Evolutionary conservation across 2,797 vertebrate genomes (phyloP).

Genomic region (Falco cherrug): DNA sequence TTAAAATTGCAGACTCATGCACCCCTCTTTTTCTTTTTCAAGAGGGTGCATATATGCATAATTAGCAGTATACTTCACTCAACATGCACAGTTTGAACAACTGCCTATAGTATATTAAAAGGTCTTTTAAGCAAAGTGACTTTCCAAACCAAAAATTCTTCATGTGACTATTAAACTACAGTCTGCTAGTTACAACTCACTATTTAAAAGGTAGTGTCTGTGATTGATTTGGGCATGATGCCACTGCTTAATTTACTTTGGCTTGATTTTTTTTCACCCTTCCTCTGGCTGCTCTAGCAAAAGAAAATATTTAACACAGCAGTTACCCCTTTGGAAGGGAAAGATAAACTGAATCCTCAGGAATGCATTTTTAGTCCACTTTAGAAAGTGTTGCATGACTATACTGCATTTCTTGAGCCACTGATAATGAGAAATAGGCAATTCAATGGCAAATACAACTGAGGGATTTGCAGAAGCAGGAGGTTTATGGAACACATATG

Average conservation of each 20-base stretch:
- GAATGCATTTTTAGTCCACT: slow-evolving; percentile 49
- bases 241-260: slow-evolving; percentile 68
- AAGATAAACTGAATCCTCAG: slow-evolving; percentile 61
- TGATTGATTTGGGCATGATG: slow-evolving; percentile 65
- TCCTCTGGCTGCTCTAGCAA: slow-evolving; percentile 24
- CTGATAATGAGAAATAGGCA: slow-evolving; percentile 70
- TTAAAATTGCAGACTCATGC: background rate
- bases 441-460: slow-evolving; percentile 59
- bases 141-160: slow-evolving; percentile 52
- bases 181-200: slow-evolving; percentile 52
- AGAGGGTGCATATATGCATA: background rate
- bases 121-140: slow-evolving; percentile 25
- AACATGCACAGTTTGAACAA: background rate
- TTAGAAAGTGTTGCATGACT: slow-evolving; percentile 51
- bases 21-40: background rate
- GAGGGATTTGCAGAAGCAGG: slow-evolving; percentile 57
- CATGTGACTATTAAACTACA: background rate
- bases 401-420: slow-evolving; percentile 56
- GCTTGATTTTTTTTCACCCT: slow-evolving; percentile 40
- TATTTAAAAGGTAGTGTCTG: slow-evolving; percentile 61
- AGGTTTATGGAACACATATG: slow-evolving; percentile 57
- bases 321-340: slow-evolving; percentile 42
- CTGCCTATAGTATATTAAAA: background rate
- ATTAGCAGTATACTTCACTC: background rate
- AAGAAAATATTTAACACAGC: slow-evolving; percentile 53